Evolutionary conservation across 2,113 vertebrate genomes (phyloP).

Genomic region (Alligator sinensis): DNA sequence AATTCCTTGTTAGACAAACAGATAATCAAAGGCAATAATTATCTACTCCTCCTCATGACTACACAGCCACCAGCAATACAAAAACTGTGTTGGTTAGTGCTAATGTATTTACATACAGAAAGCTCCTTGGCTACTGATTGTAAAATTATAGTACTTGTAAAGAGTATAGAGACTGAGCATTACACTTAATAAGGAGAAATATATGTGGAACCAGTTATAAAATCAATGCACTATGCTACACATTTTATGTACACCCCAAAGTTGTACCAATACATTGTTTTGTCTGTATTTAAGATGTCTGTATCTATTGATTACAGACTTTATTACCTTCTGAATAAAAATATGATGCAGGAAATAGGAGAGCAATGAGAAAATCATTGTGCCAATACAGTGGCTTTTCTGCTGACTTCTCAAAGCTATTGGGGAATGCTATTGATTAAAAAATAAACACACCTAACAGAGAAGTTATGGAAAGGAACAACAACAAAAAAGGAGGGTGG

Average conservation of each 20-base stretch:
- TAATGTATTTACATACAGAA: not conserved
- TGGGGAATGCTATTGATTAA: not conserved
- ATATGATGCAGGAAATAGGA: not conserved
- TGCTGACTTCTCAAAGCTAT: not conserved
- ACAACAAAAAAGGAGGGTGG: not conserved
- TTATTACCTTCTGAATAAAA: not conserved
- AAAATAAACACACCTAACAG: not conserved
- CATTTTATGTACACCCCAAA: not conserved
- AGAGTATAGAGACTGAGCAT: not conserved
- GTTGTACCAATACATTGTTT: not conserved
- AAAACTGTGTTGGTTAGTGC: not conserved
- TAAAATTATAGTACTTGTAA: not conserved
- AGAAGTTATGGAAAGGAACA: not conserved
- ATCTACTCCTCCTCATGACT: not conserved
- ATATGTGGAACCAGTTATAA: not conserved
- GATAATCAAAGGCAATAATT: not conserved
- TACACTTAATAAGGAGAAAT: not conserved
- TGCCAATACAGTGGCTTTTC: not conserved
- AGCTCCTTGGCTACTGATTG: not conserved
- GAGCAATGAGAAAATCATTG: not conserved
- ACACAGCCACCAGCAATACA: not conserved
- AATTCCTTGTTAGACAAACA: not conserved
- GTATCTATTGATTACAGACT: not conserved
- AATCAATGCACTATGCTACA: not conserved
- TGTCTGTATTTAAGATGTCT: constrained; percentile 1